Evolutionary conservation across 2,113 vertebrate species (phyloP), one percentile per base, ranked within the genome.

Genomic region (Gymnorhina tibicen): DNA sequence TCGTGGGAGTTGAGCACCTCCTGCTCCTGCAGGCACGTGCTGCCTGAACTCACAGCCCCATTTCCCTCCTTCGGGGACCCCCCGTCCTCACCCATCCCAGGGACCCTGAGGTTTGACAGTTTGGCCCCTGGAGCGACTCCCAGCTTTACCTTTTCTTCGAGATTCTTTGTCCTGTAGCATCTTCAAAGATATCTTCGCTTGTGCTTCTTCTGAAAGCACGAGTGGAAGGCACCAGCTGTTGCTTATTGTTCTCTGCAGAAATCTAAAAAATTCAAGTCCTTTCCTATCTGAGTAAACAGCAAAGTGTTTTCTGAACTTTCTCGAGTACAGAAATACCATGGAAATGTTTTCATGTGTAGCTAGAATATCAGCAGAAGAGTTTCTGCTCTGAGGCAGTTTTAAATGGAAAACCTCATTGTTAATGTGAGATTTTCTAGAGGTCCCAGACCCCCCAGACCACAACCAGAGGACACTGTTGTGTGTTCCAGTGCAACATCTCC

Each of bases 331-430:
- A 69, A 92, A 44, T 68, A 70, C 42, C 60, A 9, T 19, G 41
- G 49, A 84, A 84, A 62, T n/a, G 33, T 41, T 94, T 90, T n/a
- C 41, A 70, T 50, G 35, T n/a, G 35, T 46, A 44, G 76, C 35
- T 28, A 74, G 72, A 89, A 66, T 26, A 74, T 18, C 58, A 66
- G 88, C 87, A 73, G 50, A 76, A 79, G 78, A 88, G 69, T 77
- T 93, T 94, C 94, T 95, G 89, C 76, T 90, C 37, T 76, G 85
- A 81, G 92, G 86, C 39, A 53, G 92, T 49, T 95, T 88, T 91
- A 70, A 95, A 78, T 77, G 84, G 91, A 64, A 79, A 79, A 62
- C 16, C 2, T 4, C 41, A 5, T 49, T 10, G 81, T 85, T 87
- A 69, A 11, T 22, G 53, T 76, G 94, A 67, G 96, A 85, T 95